These are phyloP conservation scores for Papilio machaon DNA, from an alignment of 1,140 invertebrate species.

Conservation along the genomic window DNA sequence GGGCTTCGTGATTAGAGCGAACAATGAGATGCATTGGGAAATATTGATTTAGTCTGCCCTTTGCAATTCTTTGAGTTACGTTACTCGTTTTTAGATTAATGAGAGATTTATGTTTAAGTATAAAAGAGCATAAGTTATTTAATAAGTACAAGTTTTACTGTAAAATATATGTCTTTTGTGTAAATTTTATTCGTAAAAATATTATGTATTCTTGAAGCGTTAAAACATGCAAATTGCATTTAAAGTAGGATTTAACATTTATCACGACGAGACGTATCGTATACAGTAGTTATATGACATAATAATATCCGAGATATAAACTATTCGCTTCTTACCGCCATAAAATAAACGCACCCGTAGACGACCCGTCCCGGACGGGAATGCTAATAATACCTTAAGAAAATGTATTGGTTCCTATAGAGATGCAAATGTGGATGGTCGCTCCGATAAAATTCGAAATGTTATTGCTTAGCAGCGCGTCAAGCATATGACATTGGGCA, in stretches of 20 bases:
- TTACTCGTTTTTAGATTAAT: background rate
- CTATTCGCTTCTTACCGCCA: constrained; percentile 35
- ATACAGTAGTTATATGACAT: constrained; percentile 41
- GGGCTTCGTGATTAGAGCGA: constrained; percentile 55
- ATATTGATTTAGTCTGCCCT: constrained; percentile 45
- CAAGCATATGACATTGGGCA: constrained; percentile 67
- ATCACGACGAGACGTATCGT: constrained; percentile 12
- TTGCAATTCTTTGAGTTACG: background rate
- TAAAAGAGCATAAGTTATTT: too few relatives aligned
- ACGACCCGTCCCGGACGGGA: constrained; percentile 50
- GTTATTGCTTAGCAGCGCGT: constrained; percentile 74
- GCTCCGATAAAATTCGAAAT: constrained; percentile 73
- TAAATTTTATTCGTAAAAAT: background rate
- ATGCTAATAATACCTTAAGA: constrained; percentile 75
- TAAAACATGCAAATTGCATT: background rate
- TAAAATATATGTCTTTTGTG: background rate
- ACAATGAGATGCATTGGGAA: constrained; percentile 56
- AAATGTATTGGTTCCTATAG: constrained; percentile 75
- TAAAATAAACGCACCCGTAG: constrained; percentile 44
- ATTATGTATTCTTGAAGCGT: background rate
- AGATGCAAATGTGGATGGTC: constrained; percentile 75
- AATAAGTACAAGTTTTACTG: background rate
- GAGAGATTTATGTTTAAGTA: background rate
- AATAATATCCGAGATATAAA: constrained; percentile 42
- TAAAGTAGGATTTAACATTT: constrained; percentile 33